Base-by-base conservation (phyloP, 1,140 invertebrate species). In the Teleogryllus occipitalis region DNA sequence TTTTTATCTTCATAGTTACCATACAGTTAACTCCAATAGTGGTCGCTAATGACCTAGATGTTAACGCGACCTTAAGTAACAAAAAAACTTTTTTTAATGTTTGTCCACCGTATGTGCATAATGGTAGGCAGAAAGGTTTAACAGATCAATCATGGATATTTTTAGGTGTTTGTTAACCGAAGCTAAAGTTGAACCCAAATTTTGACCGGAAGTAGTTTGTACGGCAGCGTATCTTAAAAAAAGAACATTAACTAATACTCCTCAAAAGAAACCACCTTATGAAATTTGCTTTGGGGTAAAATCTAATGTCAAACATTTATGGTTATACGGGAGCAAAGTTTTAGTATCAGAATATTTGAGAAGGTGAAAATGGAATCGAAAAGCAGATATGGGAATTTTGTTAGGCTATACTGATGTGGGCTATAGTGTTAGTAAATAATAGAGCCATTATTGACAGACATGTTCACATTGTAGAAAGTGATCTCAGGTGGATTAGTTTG, bases 141-240 rank as follows among this genome's bases (percentile, higher is more conserved):
- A 54, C 49, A 54, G 49, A 15, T 54, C 8, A 8, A 15, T 54
- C 15, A 54, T 8, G 49, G 49, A 54, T 54, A 15, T 54, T 8
- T 54, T 15, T 8, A 8, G 49, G 15, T 54, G 49, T 54, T 54
- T 54, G 15, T 54, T 54, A 54, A 15, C n/a, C 15, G 83, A 84
- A 77, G 80, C 82, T 15, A 78, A 81, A 76, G 21, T 83, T 12
- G 18, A 81, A 76, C 83, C 80, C 83, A 83, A 77, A 65, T 86
- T 80, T 84, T 86, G 84, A 85, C 84, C 84, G 12, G 82, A 84
- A 81, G 78, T 81, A 77, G 79, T 85, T 14, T 79, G 78, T 78
- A 77, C 81, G n/a, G 83, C 83, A 7, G 82, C 82, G 8, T 84
- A 84, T 81, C 78, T 85, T 18, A 82, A 83, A 82, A 85, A 85